Evolutionary conservation across 2,888 invertebrate species (phyloP).

Genomic region (Cerastoderma edule): DNA sequence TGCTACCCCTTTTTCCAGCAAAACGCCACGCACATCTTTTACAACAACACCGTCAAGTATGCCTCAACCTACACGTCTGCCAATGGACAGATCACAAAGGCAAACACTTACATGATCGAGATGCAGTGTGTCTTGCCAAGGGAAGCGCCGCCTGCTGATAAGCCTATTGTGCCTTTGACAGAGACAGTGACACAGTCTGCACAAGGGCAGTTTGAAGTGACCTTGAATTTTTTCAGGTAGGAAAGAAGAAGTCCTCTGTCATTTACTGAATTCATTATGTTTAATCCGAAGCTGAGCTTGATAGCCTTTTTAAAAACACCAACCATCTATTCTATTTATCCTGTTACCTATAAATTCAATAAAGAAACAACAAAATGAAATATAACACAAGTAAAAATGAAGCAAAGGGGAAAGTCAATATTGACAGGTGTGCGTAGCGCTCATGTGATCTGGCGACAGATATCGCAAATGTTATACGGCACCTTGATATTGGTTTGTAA

Average conservation of each 20-base stretch:
- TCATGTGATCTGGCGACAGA: no score
- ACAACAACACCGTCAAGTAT: conserved; percentile 71
- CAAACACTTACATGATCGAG: conserved; percentile 73
- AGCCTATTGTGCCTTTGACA: conserved; percentile 66
- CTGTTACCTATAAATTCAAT: no score
- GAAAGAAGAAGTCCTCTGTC: conserved; percentile 4
- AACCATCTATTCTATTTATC: no score
- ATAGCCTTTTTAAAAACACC: no score
- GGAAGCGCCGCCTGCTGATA: conserved; percentile 48
- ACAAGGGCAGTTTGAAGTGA: conserved; percentile 68
- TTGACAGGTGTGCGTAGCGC: no score
- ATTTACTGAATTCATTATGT: no score
- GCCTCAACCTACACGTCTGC: conserved; percentile 63
- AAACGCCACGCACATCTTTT: conserved; percentile 78
- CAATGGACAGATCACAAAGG: conserved; percentile 65
- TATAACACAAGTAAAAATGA: no score
- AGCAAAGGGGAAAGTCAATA: no score
- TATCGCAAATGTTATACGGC: no score
- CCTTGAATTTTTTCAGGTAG: conserved; percentile 68
- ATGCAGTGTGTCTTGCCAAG: conserved; percentile 75
- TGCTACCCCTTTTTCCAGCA: conserved; percentile 70
- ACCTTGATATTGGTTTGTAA: no score
- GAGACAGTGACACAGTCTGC: conserved; percentile 72
- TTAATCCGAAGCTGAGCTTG: no score
- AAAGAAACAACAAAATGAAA: no score